Conservation (phyloP, 2,113 vertebrate genomes). For the Regulus satrapa region DNA sequence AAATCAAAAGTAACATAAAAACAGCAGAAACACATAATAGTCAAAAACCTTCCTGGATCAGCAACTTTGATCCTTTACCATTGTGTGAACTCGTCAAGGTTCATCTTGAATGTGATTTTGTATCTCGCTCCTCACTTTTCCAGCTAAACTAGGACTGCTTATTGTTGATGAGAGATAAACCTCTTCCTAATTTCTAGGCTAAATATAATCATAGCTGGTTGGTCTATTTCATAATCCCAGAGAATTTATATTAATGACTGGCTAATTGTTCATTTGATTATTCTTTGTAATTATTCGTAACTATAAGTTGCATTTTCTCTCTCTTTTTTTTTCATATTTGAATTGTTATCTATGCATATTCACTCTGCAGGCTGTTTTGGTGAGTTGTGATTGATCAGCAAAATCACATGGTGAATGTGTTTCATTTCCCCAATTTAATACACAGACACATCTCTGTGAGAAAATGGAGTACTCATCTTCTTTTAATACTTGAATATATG, state of each 20-base stretch:
- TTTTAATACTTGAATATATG: not conserved
- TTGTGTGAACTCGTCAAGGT: not conserved
- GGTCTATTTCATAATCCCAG: not conserved
- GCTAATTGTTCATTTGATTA: not conserved
- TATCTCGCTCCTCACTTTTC: not conserved
- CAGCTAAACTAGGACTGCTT: not conserved
- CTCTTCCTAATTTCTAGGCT: not conserved
- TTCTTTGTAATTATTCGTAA: not conserved
- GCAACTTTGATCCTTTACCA: not conserved
- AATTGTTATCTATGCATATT: not conserved
- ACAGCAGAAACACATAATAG: not conserved
- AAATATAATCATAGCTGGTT: not conserved
- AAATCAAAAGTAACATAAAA: not conserved
- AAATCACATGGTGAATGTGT: not conserved
- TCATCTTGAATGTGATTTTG: not conserved
- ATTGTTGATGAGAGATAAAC: not conserved
- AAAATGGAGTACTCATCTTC: not conserved
- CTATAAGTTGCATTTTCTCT: not conserved
- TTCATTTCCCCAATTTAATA: not conserved
- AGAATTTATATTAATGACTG: not conserved
- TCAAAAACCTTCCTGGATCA: not conserved
- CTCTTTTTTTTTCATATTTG: not conserved
- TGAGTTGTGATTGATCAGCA: not conserved
- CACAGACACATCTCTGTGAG: not conserved
- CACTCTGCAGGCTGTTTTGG: not conserved